Conservation (phyloP, 2,113 vertebrate species). For the Clupea harengus region DNA sequence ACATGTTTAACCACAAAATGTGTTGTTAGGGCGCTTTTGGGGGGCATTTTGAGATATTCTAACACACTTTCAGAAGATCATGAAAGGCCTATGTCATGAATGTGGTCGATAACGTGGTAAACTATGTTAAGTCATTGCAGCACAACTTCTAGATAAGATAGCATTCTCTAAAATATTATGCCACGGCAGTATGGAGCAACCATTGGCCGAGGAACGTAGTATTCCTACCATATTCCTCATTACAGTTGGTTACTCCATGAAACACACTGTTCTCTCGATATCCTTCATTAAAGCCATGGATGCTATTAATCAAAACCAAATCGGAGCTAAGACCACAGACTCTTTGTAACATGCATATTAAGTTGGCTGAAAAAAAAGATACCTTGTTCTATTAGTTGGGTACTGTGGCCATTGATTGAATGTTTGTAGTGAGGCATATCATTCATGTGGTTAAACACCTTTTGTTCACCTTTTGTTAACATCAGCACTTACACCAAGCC, state of each 20-base stretch:
- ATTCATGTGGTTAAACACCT: neutral
- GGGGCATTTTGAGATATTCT: too few species aligned
- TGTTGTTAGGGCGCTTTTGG: neutral
- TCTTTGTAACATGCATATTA: too few species aligned
- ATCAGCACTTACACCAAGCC: neutral
- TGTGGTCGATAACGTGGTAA: neutral
- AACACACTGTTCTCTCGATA: neutral
- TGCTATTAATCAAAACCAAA: too few species aligned
- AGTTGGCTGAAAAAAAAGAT: too few species aligned
- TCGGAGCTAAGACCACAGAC: too few species aligned
- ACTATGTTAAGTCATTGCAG: neutral
- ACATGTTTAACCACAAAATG: neutral
- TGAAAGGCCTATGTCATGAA: too few species aligned
- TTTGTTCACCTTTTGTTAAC: too few species aligned
- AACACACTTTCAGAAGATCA: too few species aligned
- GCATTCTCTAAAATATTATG: neutral
- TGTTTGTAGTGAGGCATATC: too few species aligned
- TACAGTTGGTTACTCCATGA: neutral
- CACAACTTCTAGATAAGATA: neutral
- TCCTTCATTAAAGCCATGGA: too few species aligned
- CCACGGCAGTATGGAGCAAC: neutral
- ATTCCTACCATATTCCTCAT: neutral
- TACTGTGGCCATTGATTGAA: too few species aligned
- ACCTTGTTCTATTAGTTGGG: too few species aligned
- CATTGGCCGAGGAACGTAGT: neutral